phyloP scores from a whole-genome alignment of 2,888 invertebrate species.

The Stenodema calcarata region DNA sequence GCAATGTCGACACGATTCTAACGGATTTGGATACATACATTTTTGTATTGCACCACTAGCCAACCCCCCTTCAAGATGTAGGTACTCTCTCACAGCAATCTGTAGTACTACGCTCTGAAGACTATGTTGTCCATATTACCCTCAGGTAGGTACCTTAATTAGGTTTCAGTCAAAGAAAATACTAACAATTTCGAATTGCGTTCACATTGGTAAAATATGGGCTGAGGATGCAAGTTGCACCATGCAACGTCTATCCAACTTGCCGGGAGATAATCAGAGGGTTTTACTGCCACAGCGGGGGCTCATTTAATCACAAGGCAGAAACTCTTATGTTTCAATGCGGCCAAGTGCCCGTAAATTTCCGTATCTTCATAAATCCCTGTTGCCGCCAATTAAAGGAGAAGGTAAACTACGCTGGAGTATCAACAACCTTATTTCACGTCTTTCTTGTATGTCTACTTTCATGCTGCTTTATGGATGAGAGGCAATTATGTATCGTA shows the following conservation, averaged over 20 bases:
- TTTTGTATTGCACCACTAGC: too few species aligned
- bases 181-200: not conserved
- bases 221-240: not conserved
- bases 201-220: not conserved
- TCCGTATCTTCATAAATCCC: not conserved
- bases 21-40: too few species aligned
- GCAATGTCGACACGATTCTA: too few species aligned
- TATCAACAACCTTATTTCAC: not conserved
- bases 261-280: not conserved
- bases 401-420: not conserved
- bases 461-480: not conserved
- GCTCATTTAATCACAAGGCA: not conserved
- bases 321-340: not conserved
- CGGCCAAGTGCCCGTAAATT: not conserved
- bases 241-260: not conserved
- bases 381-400: not conserved
- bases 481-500: too few species aligned
- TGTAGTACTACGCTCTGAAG: too few species aligned
- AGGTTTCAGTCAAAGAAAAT: too few species aligned
- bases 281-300: not conserved
- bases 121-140: too few species aligned
- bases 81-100: too few species aligned
- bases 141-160: too few species aligned
- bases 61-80: too few species aligned
- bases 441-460: not conserved